A percentile compares a stretch with the other conserved stretches of the same genome.
Conservation (phyloP, 2,888 invertebrate genomes). For the Spicauda simplicius region DNA sequence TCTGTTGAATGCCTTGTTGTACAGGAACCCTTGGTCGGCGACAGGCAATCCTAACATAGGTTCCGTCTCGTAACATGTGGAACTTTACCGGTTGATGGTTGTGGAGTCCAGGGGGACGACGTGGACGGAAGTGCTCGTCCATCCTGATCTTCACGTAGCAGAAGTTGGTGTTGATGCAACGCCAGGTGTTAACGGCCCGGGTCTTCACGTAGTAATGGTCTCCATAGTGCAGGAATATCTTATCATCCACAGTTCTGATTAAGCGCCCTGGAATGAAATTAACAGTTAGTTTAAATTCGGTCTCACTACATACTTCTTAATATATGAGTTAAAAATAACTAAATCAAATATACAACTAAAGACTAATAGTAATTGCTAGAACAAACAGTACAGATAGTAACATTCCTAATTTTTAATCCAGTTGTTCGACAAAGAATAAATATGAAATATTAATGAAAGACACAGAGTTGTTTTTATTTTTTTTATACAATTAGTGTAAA, state of each 20-base stretch:
- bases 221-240: constrained; percentile 46
- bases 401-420: no score
- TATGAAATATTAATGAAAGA: no score
- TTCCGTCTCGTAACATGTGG: background rate
- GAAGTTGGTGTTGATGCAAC: constrained; percentile 60
- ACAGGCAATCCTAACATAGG: background rate
- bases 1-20: background rate
- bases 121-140: constrained; percentile 37
- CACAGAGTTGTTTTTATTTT: no score
- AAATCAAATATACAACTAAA: no score
- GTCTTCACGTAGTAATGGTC: constrained; percentile 43
- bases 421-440: no score
- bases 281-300: background rate
- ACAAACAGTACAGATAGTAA: no score
- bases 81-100: constrained; percentile 30
- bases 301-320: background rate
- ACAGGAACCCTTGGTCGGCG: background rate
- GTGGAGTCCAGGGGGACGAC: constrained; percentile 21
- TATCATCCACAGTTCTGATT: constrained; percentile 46
- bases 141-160: constrained; percentile 55
- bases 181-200: constrained; percentile 51
- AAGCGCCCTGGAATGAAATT: background rate
- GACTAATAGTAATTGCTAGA: no score
- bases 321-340: background rate
- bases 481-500: no score